These are phyloP conservation scores for Marmota monax DNA, from an alignment of 2,113 vertebrate genomes.

Conservation along the genomic window DNA sequence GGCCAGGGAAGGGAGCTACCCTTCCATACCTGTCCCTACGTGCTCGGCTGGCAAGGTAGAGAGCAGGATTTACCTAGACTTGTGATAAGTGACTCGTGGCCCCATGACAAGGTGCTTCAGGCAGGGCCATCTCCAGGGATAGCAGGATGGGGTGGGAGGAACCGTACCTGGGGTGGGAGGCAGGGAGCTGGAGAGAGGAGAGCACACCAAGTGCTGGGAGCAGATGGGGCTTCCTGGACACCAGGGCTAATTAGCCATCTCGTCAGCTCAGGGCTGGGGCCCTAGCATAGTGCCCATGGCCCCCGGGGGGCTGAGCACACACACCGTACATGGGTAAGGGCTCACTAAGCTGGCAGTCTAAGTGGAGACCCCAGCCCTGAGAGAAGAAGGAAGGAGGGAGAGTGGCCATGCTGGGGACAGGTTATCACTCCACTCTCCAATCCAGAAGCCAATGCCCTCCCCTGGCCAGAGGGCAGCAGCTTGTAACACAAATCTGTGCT, in stretches of 20 bases:
- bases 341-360: background rate
- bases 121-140: background rate
- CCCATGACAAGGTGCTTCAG: background rate
- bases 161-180: background rate
- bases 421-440: background rate
- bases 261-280: background rate
- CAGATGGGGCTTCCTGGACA: conserved; percentile 56
- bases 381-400: background rate
- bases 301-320: background rate
- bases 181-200: background rate
- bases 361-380: background rate
- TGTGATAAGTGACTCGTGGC: background rate
- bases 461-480: background rate
- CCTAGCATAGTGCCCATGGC: background rate
- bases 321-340: background rate
- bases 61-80: background rate
- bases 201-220: background rate
- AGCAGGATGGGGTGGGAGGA: background rate
- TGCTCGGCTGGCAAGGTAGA: background rate
- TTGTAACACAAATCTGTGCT: background rate
- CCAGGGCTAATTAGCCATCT: conserved; percentile 51
- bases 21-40: background rate
- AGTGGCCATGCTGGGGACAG: too few species aligned
- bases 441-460: background rate
- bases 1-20: too few species aligned